Conservation (phyloP, 2,113 vertebrate species). For the Synchiropus splendidus region DNA sequence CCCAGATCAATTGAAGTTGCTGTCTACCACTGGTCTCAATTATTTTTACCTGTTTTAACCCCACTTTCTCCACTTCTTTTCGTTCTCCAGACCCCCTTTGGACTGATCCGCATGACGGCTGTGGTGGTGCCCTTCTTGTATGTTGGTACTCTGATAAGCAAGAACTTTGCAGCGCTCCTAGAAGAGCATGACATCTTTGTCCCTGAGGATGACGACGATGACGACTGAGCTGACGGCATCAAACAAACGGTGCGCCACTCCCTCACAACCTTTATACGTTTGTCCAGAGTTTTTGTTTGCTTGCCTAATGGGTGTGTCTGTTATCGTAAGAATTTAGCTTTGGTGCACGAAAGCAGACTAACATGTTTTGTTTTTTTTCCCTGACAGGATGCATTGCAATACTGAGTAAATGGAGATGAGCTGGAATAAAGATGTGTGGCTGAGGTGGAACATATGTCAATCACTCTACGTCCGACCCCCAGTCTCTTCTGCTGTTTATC, state of each 20-base stretch:
- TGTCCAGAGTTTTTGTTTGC: conserved; percentile 2
- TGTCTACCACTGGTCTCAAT: no score
- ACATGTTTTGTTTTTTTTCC: conserved; percentile 2
- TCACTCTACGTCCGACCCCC: conserved; percentile 16
- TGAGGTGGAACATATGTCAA: conserved; percentile 22
- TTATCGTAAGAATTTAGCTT: no score
- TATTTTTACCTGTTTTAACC: no score
- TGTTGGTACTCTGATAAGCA: conserved; percentile 86
- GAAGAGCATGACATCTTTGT: conserved; percentile 98
- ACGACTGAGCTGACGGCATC: conserved; percentile 68
- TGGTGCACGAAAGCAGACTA: neutral
- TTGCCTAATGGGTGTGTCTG: neutral
- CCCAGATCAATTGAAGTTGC: no score
- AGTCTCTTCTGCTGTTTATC: conserved; percentile 13
- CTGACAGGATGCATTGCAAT: conserved; percentile 38
- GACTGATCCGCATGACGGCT: conserved; percentile 78
- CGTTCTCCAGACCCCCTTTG: conserved; percentile 79
- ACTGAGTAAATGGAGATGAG: conserved; percentile 31
- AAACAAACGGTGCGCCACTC: conserved; percentile 7
- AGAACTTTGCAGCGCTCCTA: conserved; percentile 87
- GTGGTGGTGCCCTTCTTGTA: conserved; percentile 93
- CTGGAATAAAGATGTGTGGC: conserved; percentile 12
- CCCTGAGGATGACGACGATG: conserved; percentile 88
- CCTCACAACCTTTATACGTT: no score
- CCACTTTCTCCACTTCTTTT: neutral